phyloP scores from a whole-genome alignment of 2,888 invertebrate genomes.

The Miltochrista miniata region DNA sequence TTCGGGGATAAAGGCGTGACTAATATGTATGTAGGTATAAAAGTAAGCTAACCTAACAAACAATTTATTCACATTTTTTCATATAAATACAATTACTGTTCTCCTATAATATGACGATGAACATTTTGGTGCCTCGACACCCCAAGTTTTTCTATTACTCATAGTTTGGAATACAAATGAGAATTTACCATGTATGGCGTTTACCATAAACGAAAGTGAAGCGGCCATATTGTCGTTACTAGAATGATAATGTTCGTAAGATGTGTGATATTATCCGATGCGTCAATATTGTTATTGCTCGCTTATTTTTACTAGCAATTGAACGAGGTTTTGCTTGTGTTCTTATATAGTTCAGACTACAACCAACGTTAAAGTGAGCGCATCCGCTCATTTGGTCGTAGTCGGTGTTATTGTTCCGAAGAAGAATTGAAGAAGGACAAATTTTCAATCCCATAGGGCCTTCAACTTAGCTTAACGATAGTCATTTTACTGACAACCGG shows the following conservation, averaged over 20 bases:
- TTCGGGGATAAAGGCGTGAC: no score
- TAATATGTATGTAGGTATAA: no score
- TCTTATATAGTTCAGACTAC: no score
- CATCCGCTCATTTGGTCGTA: no score
- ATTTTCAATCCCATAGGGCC: no score
- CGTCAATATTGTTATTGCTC: conserved; percentile 17
- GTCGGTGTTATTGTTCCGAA: no score
- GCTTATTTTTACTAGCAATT: background rate
- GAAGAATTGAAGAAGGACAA: no score
- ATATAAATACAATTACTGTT: background rate
- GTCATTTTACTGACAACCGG: no score
- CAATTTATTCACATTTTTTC: background rate
- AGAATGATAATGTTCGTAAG: conserved; percentile 31
- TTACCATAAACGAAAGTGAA: conserved; percentile 29
- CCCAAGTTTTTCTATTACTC: conserved; percentile 2
- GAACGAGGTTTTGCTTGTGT: no score
- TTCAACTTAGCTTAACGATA: no score
- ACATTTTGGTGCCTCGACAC: background rate
- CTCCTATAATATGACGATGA: background rate
- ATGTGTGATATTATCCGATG: conserved; percentile 29
- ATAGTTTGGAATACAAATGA: conserved; percentile 7
- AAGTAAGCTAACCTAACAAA: no score
- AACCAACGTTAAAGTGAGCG: no score
- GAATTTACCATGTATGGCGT: conserved; percentile 7
- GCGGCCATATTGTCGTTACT: conserved; percentile 23